Evolutionary conservation across 2,113 vertebrate species (phyloP).

Genomic region (Eira barbara): DNA sequence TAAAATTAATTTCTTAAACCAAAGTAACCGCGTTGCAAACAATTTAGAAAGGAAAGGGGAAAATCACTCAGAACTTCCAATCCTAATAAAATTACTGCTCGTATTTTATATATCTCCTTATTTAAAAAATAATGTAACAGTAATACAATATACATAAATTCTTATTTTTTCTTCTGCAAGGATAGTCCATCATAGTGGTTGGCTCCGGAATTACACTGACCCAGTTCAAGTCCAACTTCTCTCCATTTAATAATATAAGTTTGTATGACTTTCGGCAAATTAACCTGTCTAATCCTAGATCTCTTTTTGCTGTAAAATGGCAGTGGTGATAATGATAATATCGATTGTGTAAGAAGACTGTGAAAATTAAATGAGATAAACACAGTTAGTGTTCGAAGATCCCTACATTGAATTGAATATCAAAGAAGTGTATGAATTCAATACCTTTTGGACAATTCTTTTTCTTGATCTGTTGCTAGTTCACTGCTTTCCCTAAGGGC

Average conservation of each 20-base stretch:
- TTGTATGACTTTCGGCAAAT: background rate
- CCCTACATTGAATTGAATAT: background rate
- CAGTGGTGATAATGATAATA: background rate
- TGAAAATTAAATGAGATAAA: constrained; percentile 42
- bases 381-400: background rate
- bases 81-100: constrained; percentile 13
- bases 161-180: background rate
- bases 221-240: background rate
- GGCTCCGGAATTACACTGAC: background rate
- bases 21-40: constrained; percentile 1
- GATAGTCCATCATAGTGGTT: background rate
- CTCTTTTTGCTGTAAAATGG: constrained; percentile 10
- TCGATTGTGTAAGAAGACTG: background rate
- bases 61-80: background rate
- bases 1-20: constrained; percentile 26
- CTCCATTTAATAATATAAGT: background rate
- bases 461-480: background rate
- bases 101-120: background rate
- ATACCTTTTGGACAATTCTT: constrained; percentile 73
- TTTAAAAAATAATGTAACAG: background rate
- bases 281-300: background rate
- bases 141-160: background rate
- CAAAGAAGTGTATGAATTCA: background rate
- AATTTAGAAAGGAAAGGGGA: background rate
- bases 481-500: fast-evolving